Evolutionary conservation across 2,113 vertebrate species (phyloP).

Genomic region (Dromas ardeola): DNA sequence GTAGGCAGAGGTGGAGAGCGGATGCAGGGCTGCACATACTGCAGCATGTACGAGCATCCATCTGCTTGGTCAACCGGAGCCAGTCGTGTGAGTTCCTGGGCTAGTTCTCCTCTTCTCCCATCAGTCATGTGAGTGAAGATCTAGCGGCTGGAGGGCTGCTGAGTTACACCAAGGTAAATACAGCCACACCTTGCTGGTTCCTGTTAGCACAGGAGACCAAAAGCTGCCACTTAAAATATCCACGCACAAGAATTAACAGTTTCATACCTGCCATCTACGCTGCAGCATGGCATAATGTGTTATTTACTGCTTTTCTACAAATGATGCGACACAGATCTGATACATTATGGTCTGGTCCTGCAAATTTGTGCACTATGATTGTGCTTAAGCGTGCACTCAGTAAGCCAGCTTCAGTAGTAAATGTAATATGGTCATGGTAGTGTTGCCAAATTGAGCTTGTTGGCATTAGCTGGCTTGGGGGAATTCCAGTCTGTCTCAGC

Average conservation of each 20-base stretch:
- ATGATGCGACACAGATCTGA: neutral
- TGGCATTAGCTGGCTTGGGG: neutral
- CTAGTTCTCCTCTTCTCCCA: neutral
- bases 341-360: neutral
- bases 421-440: neutral
- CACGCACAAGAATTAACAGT: rapidly evolving
- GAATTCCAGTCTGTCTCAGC: neutral
- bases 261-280: neutral
- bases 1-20: slow-evolving; percentile 5
- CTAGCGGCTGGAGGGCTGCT: neutral
- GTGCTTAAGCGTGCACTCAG: neutral
- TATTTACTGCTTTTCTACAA: neutral
- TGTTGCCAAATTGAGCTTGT: neutral
- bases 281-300: neutral
- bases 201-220: neutral
- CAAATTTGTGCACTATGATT: neutral
- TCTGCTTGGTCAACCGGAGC: neutral
- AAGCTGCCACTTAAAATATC: neutral
- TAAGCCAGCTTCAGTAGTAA: neutral
- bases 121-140: neutral
- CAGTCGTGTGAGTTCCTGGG: neutral
- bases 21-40: neutral
- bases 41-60: neutral
- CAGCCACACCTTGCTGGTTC: neutral
- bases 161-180: neutral